phyloP scores from a whole-genome alignment of 2,113 vertebrate genomes.

The Paratilapia polleni region DNA sequence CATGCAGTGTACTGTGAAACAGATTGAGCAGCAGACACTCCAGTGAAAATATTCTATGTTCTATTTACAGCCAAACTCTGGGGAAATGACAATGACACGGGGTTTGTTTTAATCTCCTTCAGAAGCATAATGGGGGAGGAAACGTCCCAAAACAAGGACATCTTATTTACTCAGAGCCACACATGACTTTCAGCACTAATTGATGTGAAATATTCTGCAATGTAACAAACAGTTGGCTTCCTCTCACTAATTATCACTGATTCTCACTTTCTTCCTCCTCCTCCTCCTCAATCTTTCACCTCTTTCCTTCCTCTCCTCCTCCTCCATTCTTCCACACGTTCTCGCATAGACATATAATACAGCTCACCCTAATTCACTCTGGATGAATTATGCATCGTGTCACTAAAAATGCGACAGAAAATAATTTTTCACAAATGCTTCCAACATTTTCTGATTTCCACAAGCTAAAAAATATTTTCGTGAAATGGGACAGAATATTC shows the following conservation, averaged over 20 bases:
- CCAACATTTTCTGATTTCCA: slow-evolving; percentile 17
- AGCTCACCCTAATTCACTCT: slow-evolving; percentile 47
- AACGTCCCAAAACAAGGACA: slow-evolving; percentile 59
- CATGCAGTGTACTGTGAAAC: slow-evolving; percentile 37
- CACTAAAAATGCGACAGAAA: slow-evolving; percentile 34
- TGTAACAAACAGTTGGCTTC: slow-evolving; percentile 51
- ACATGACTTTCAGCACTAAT: slow-evolving; percentile 67
- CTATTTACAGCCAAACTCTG: slow-evolving; percentile 51
- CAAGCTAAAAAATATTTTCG: neutral
- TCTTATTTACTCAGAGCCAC: slow-evolving; percentile 62
- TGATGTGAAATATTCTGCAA: slow-evolving; percentile 61
- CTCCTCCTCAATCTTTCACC: slow-evolving; percentile 53
- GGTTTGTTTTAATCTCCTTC: slow-evolving; percentile 58
- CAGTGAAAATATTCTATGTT: slow-evolving; percentile 42
- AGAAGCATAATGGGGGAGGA: slow-evolving; percentile 46
- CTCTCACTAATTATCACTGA: slow-evolving; percentile 62
- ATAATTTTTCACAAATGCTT: slow-evolving; percentile 50
- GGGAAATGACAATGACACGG: slow-evolving; percentile 39
- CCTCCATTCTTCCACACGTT: slow-evolving; percentile 37
- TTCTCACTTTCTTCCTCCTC: slow-evolving; percentile 49
- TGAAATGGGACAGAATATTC: neutral
- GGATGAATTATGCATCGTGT: slow-evolving; percentile 69
- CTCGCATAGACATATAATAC: slow-evolving; percentile 28
- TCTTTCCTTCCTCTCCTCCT: slow-evolving; percentile 37
- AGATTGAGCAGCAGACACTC: slow-evolving; percentile 27